These are phyloP conservation scores for Disparrhopalites patrizii DNA, from an alignment of 2,888 invertebrate genomes.

Conservation along the genomic window DNA sequence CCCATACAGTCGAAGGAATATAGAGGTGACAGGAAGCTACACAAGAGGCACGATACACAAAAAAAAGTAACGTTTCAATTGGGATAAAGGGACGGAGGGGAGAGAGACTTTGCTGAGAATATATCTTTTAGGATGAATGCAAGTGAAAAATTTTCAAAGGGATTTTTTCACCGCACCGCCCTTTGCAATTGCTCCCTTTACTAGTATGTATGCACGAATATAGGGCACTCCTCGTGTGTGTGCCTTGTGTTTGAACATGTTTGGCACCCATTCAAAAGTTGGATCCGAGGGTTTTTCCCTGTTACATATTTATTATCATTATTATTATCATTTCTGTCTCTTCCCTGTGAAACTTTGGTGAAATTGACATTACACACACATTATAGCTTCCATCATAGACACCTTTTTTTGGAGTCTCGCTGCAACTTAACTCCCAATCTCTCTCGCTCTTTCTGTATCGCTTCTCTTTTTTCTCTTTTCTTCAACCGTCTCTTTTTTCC, in stretches of 20 bases:
- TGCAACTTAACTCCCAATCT: too few relatives aligned
- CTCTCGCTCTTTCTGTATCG: too few relatives aligned
- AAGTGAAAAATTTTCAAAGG: constrained; percentile 35
- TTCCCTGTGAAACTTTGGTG: too few relatives aligned
- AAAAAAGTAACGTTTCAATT: constrained; percentile 24
- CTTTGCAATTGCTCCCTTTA: not conserved
- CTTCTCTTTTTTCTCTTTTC: too few relatives aligned
- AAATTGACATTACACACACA: not conserved
- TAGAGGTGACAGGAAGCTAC: constrained; percentile 4
- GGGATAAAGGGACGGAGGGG: not conserved
- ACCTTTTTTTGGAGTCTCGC: too few relatives aligned
- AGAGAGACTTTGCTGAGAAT: not conserved
- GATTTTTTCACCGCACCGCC: constrained; percentile 31
- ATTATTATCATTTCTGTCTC: too few relatives aligned
- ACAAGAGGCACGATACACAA: constrained; percentile 3
- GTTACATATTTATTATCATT: too few relatives aligned
- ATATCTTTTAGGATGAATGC: constrained; percentile 23
- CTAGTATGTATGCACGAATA: too few relatives aligned
- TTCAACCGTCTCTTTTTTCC: too few relatives aligned
- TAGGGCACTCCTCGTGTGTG: not conserved
- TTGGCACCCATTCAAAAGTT: constrained; percentile 17
- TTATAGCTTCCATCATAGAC: too few relatives aligned
- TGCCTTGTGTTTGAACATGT: constrained; percentile 13
- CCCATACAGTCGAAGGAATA: not conserved
- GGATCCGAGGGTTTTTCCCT: not conserved